Base-by-base conservation (phyloP, 2,113 vertebrate genomes). In the Lagopus leucura region DNA sequence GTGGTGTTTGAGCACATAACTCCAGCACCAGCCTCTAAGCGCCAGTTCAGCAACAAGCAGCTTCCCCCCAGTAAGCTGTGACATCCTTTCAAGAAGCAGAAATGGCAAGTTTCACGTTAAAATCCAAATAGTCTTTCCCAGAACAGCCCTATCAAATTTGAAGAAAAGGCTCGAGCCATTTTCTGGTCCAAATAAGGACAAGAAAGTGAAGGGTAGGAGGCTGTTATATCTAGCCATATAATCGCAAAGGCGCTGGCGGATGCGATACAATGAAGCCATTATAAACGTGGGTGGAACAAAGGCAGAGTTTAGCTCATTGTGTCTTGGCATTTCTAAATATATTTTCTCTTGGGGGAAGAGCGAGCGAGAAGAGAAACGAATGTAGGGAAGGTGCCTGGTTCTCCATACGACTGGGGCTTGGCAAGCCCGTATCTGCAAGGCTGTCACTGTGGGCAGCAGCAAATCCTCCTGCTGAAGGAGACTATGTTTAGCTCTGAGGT, bases 401-500 rank as follows among this genome's bases (percentile, higher is more conserved):
- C 54, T 76, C 58, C 3, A 4, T 65, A n/a, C 0, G 0, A 57
- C 40, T 1, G 2, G 58, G 75, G 60, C 48, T 96, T 74, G 76
- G 40, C 1, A 8, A 85, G 55, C 93, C 93, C 88, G 80, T 55
- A 25, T 63, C 85, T 88, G 85, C 21, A 16, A 92, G 78, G 70
- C 83, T 55, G 38, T 2, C 4, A 58, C 80, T 75, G 91, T 86
- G 81, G 91, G 94, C 57, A 89, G 86, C 65, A 94, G 83, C 6
- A 71, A 87, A 74, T 47, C 50, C 40, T 87, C 24, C 40, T 58
- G 85, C 85, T 36, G 4, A 45, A 69, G 58, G 64, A 8, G 1
- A 45, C 90, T 94, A 92, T 95, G 85, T 94, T 94, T 91, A 95
- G 88, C 60, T 93, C 30, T 32, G 52, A 94, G 74, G 45, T 65